Evolutionary conservation across 2,113 vertebrate genomes (phyloP), one percentile per base, ranked within the genome.

Genomic region (Ibidorhyncha struthersii): DNA sequence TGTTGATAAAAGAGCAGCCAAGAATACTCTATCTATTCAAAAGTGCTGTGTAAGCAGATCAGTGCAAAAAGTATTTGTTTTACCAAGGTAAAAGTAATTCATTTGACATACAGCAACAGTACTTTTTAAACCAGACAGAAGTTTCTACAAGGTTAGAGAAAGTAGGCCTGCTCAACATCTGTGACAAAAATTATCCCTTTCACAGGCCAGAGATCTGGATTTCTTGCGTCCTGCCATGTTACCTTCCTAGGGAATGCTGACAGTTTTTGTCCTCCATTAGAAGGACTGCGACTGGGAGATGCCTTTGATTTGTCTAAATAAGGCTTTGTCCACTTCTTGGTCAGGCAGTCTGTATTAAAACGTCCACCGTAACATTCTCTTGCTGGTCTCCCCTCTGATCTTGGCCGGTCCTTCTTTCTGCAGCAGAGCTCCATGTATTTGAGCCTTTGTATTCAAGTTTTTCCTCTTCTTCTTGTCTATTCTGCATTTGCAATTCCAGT

Each of bases 1-100:
- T 83, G 53, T 78, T 94, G 59, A 84, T 95, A 38, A 86, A 90
- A 91, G 55, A 95, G 17, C 38, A 71, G 63, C 45, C 67, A 86
- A 73, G 50, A 91, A 92, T 89, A 41, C 19, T 65, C 47, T 49
- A 8, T 79, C 63, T 86, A 12, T 65, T 89, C 34, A 18, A 19
- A 92, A 89, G 38, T 59, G 63, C 89, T 63, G 47, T 8, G 22
- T 92, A 86, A 96, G 89, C 86, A 86, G 20, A 91, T 89, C 13
- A 45, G 63, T 50, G 52, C 25, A 70, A 90, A 52, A 77, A 58
- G 58, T 81, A n/a, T 53, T 74, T 92, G 58, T 89, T 96, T 89
- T 86, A 61, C n/a, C 45, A 50, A 84, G 80, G 67, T 41, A 76
- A 43, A 73, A 92, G 49, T 80, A 83, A 66, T 78, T 83, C 72